Evolutionary conservation across 2,113 vertebrate species (phyloP).

Genomic region (Anoura caudifer): DNA sequence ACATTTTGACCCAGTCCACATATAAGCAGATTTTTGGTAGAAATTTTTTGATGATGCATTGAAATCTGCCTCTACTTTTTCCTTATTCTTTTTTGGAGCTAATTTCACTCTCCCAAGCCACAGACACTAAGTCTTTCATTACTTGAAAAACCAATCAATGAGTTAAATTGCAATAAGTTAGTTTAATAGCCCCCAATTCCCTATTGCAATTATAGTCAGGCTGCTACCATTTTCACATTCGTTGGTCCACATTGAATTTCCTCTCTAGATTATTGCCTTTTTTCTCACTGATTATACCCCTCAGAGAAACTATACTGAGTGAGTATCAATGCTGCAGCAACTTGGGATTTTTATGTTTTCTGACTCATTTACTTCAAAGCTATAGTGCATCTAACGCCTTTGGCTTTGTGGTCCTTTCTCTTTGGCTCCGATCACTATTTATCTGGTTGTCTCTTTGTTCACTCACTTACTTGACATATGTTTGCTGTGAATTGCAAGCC

Average conservation of each 20-base stretch:
- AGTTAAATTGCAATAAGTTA: constrained; percentile 10
- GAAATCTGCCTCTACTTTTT: background rate
- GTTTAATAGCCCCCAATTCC: background rate
- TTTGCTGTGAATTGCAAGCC: background rate
- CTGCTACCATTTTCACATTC: background rate
- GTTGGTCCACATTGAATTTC: background rate
- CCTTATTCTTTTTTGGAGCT: background rate
- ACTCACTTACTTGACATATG: background rate
- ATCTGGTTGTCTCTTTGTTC: background rate
- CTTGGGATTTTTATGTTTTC: constrained; percentile 16
- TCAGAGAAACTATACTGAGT: background rate
- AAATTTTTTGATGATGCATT: background rate
- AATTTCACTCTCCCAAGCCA: background rate
- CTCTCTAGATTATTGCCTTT: background rate
- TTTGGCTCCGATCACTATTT: background rate
- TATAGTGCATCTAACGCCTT: background rate
- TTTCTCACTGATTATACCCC: background rate
- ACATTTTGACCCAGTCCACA: background rate
- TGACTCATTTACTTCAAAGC: background rate
- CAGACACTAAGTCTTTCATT: background rate
- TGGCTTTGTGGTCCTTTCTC: background rate
- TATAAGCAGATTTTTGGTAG: background rate
- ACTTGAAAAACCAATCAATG: constrained; percentile 17
- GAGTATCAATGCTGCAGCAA: background rate
- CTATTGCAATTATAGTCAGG: background rate